phyloP scores from a whole-genome alignment of 2,888 invertebrate species.

The Leistus spinibarbis region DNA sequence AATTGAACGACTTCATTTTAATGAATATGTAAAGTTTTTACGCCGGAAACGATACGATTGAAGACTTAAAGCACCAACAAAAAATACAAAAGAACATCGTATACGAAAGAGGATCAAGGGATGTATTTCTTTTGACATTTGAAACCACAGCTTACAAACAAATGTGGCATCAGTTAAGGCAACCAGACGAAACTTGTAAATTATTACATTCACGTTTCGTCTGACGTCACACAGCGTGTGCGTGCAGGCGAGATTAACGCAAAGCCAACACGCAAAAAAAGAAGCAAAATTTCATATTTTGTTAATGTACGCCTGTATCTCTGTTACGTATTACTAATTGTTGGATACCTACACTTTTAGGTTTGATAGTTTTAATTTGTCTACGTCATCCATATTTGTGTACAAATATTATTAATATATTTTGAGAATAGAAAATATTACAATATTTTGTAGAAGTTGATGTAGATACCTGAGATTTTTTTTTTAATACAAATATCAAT shows the following conservation, averaged over 20 bases:
- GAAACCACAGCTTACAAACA: neutral
- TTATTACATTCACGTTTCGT: slow-evolving; percentile 28
- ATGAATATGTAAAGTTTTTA: neutral
- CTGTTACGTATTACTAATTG: too few relatives aligned
- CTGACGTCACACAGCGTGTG: slow-evolving; percentile 3
- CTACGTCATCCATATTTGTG: too few relatives aligned
- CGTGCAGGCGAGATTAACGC: slow-evolving; percentile 6
- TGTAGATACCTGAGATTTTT: too few relatives aligned
- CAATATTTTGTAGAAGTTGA: too few relatives aligned
- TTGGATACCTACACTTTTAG: too few relatives aligned
- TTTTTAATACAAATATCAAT: too few relatives aligned
- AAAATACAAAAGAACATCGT: neutral
- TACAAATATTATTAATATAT: too few relatives aligned
- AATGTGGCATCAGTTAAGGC: too few relatives aligned
- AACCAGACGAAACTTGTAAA: neutral
- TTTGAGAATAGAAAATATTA: too few relatives aligned
- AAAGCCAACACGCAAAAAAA: slow-evolving; percentile 3
- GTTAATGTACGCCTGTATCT: too few relatives aligned
- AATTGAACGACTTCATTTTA: too few relatives aligned
- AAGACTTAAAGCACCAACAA: slow-evolving; percentile 7
- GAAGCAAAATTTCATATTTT: slow-evolving; percentile 19
- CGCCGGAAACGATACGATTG: neutral
- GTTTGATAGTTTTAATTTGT: too few relatives aligned
- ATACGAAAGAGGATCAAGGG: neutral
- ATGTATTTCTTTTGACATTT: slow-evolving; percentile 16